phyloP scores from a whole-genome alignment of 2,888 invertebrate genomes.

The Lepetodrilus schrolli region DNA sequence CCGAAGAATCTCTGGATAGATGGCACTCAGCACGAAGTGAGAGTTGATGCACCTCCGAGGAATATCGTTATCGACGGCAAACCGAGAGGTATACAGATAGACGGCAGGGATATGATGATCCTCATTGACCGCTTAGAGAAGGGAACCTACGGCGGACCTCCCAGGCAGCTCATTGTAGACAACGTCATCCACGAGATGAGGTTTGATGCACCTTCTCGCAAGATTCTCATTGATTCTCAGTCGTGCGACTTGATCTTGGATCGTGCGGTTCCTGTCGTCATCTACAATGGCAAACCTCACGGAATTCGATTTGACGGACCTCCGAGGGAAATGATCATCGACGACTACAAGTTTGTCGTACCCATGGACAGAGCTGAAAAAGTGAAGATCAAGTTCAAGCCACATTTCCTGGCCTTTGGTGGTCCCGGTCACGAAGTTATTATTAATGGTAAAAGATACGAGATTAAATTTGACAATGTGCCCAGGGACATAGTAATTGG shows the following conservation, averaged over 20 bases:
- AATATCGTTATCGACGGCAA: conserved; percentile 86
- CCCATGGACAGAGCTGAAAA: conserved; percentile 67
- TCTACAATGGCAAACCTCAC: conserved; percentile 75
- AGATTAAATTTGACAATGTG: conserved; percentile 93
- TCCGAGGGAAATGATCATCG: conserved; percentile 91
- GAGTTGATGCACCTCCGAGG: conserved; percentile 72
- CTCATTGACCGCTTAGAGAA: conserved; percentile 86
- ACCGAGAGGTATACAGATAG: conserved; percentile 88
- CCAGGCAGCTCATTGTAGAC: conserved; percentile 86
- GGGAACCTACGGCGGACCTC: conserved; percentile 84
- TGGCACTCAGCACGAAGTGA: conserved; percentile 66
- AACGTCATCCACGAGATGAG: conserved; percentile 85
- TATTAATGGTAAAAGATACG: conserved; percentile 77
- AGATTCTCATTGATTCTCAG: conserved; percentile 84
- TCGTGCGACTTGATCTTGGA: conserved; percentile 68
- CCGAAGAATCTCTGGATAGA: conserved; percentile 71
- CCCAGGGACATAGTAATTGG: conserved; percentile 87
- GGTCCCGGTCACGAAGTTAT: conserved; percentile 75
- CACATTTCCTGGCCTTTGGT: conserved; percentile 71
- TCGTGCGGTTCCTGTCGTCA: conserved; percentile 66
- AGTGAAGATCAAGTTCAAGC: conserved; percentile 76
- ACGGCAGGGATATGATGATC: conserved; percentile 85
- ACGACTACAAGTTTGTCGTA: conserved; percentile 82
- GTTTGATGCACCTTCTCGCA: conserved; percentile 89
- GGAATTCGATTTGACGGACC: conserved; percentile 92